A percentile compares a stretch with the other conserved stretches of the same genome.
phyloP scores from a whole-genome alignment of 37 sponge, comb jelly and placozoan species.

The Lycopodina hypogea region DNA sequence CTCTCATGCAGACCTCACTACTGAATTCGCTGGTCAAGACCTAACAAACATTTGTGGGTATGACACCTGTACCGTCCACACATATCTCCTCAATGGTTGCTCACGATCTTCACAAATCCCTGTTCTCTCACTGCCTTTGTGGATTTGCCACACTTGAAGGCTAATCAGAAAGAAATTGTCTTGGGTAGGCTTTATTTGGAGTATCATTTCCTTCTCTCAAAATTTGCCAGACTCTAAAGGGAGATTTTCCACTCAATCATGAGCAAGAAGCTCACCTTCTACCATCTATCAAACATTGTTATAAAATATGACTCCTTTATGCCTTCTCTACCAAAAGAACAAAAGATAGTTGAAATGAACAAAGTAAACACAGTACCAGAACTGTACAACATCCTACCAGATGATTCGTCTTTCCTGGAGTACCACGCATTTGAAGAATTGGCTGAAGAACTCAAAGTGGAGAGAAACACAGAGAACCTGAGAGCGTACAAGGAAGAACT shows the following conservation, averaged over 20 bases:
- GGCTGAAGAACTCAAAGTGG: not conserved
- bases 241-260: not conserved
- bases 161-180: not conserved
- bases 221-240: not conserved
- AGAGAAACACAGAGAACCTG: not conserved
- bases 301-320: not conserved
- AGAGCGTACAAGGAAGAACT: not conserved
- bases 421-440: conserved; percentile 8
- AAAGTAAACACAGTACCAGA: not conserved
- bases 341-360: not conserved
- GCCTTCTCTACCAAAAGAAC: not conserved
- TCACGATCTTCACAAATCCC: not conserved
- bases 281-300: not conserved
- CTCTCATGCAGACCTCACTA: not conserved
- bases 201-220: not conserved
- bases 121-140: not conserved
- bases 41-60: not conserved
- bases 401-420: conserved; percentile 1
- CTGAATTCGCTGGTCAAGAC: not conserved
- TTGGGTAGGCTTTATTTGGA: conserved; percentile 10
- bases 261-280: not conserved
- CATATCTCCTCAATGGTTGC: conserved; percentile 12
- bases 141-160: not conserved
- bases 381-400: not conserved
- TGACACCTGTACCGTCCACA: conserved; percentile 7